Conservation (phyloP, 2,113 vertebrate genomes). For the Lagopus leucura region DNA sequence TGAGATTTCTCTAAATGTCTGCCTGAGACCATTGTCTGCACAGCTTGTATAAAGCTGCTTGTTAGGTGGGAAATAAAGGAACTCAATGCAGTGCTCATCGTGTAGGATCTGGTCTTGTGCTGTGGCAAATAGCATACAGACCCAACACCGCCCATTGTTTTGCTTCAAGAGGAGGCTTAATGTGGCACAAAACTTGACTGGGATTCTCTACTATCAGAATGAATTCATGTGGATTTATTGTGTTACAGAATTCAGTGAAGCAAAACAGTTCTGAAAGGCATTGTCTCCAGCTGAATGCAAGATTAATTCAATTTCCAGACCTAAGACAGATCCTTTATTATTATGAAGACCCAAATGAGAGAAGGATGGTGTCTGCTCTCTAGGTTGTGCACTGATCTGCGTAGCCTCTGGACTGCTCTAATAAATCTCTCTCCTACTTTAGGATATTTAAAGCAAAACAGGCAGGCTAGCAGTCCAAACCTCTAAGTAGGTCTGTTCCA, state of each 20-base stretch:
- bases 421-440: neutral
- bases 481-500: neutral
- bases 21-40: neutral
- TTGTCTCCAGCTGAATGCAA: neutral
- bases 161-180: neutral
- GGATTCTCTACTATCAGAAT: neutral
- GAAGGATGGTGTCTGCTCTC: neutral
- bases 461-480: neutral
- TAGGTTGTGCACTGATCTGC: neutral
- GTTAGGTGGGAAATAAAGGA: neutral
- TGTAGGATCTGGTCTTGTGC: neutral
- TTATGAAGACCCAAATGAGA: neutral
- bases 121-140: neutral
- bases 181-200: neutral
- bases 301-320: slow-evolving; percentile 48
- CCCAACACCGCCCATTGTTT: neutral
- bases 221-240: neutral
- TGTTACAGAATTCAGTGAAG: neutral
- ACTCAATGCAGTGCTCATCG: neutral
- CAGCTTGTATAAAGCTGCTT: neutral
- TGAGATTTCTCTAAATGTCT: neutral
- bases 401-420: neutral
- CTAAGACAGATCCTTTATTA: neutral
- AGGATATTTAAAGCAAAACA: neutral
- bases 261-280: neutral